Percentiles rank a stretch among this genome's conserved stretches.
These are phyloP conservation scores for Sycophaga agraensis DNA, from an alignment of 1,140 invertebrate species.

Conservation along the genomic window DNA sequence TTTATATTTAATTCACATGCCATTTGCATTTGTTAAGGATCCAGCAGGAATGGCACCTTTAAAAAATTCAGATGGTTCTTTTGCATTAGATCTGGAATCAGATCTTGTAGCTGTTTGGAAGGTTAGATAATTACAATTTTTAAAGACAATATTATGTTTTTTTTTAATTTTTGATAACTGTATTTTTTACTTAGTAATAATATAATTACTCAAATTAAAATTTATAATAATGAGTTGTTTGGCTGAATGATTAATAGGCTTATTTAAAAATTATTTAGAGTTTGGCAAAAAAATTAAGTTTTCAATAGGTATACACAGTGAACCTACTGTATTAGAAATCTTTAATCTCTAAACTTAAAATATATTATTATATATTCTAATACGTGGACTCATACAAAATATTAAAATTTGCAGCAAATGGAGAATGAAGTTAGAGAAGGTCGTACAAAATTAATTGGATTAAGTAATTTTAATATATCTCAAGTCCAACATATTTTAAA, in stretches of 20 bases:
- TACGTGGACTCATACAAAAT: no score
- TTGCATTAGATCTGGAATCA: constrained; percentile 67
- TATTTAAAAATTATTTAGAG: no score
- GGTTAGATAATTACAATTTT: constrained; percentile 52
- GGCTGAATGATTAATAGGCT: no score
- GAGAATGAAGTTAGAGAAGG: constrained; percentile 70
- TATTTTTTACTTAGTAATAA: background rate
- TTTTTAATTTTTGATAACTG: background rate
- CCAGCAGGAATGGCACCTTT: constrained; percentile 55
- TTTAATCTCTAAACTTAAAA: background rate
- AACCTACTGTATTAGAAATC: no score
- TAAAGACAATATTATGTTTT: background rate
- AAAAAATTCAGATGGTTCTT: constrained; percentile 61
- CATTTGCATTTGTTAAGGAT: constrained; percentile 67
- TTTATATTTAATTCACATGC: constrained; percentile 81
- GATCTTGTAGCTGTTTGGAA: constrained; percentile 75
- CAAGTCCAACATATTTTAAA: constrained; percentile 70
- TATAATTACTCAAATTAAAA: no score
- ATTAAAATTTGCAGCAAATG: constrained; percentile 68
- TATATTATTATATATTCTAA: constrained; percentile 9
- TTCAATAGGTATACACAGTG: no score
- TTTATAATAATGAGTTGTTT: no score
- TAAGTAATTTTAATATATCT: constrained; percentile 78
- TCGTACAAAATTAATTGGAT: constrained; percentile 68
- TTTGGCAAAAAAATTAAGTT: no score